These are phyloP conservation scores for Marisa cornuarietis DNA, from an alignment of 1,140 invertebrate genomes.

Conservation along the genomic window DNA sequence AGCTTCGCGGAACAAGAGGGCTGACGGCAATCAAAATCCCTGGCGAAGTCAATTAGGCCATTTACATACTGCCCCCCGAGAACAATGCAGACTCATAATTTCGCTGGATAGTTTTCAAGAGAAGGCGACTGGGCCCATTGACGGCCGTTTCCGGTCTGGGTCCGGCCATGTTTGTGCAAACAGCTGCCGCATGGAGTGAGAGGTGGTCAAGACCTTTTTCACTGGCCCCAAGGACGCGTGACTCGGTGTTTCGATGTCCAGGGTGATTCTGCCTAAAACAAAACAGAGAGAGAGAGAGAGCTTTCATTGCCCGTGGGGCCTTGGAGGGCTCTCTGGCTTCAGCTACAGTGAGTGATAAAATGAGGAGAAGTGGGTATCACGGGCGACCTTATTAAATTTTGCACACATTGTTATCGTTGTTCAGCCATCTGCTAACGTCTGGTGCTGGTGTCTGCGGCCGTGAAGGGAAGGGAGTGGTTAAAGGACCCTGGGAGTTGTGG, in stretches of 20 bases:
- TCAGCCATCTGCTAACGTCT: slow-evolving; percentile 24
- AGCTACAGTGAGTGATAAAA: slow-evolving; percentile 7
- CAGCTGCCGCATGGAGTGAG: too few relatives aligned
- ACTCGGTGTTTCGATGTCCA: too few relatives aligned
- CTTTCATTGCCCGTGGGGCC: slow-evolving; percentile 9
- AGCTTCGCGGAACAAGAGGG: neutral
- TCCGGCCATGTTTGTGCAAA: too few relatives aligned
- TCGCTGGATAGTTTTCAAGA: too few relatives aligned
- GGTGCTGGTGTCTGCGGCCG: slow-evolving; percentile 1
- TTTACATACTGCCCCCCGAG: neutral
- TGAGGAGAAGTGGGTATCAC: slow-evolving; percentile 13
- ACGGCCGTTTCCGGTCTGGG: too few relatives aligned
- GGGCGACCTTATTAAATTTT: slow-evolving; percentile 22
- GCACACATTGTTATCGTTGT: slow-evolving; percentile 30
- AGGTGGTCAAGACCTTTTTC: too few relatives aligned
- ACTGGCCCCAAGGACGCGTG: too few relatives aligned
- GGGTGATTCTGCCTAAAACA: too few relatives aligned
- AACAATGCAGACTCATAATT: neutral
- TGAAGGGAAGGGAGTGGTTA: neutral
- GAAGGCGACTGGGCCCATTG: too few relatives aligned
- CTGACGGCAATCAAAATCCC: neutral
- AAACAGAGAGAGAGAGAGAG: slow-evolving; percentile 20
- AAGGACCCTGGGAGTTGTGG: neutral
- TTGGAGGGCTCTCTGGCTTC: slow-evolving; percentile 14
- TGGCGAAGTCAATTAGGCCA: slow-evolving; percentile 2